A percentile compares a stretch with the other conserved stretches of the same genome.
Conservation (phyloP, 92 coral and sea anemone genomes). For the Umimayanthus kanabou region DNA sequence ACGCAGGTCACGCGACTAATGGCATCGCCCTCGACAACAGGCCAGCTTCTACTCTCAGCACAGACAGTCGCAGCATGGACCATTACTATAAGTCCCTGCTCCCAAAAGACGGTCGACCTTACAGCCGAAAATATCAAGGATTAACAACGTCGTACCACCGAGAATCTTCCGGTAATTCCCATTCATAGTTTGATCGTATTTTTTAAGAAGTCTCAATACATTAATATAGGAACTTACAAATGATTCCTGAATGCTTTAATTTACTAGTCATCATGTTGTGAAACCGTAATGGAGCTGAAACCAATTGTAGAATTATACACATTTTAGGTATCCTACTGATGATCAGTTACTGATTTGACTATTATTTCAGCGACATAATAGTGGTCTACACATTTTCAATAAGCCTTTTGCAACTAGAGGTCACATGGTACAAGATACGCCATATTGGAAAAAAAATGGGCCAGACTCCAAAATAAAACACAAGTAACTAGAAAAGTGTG, state of each 20-base stretch:
- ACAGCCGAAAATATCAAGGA: background rate
- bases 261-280: background rate
- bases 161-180: background rate
- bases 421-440: too few relatives aligned
- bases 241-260: background rate
- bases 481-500: too few relatives aligned
- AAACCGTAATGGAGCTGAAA: too few relatives aligned
- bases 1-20: background rate
- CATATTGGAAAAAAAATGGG: too few relatives aligned
- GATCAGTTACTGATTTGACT: too few relatives aligned
- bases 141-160: background rate
- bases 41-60: background rate
- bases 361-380: too few relatives aligned
- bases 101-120: background rate
- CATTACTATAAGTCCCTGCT: background rate
- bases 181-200: background rate
- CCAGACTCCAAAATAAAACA: too few relatives aligned
- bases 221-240: background rate
- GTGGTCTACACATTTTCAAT: too few relatives aligned
- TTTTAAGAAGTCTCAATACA: background rate
- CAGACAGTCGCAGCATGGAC: background rate
- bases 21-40: background rate
- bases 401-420: too few relatives aligned
- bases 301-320: too few relatives aligned
- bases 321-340: too few relatives aligned